Base-by-base conservation (phyloP, 2,888 invertebrate genomes). In the Hyposoter didymator region DNA sequence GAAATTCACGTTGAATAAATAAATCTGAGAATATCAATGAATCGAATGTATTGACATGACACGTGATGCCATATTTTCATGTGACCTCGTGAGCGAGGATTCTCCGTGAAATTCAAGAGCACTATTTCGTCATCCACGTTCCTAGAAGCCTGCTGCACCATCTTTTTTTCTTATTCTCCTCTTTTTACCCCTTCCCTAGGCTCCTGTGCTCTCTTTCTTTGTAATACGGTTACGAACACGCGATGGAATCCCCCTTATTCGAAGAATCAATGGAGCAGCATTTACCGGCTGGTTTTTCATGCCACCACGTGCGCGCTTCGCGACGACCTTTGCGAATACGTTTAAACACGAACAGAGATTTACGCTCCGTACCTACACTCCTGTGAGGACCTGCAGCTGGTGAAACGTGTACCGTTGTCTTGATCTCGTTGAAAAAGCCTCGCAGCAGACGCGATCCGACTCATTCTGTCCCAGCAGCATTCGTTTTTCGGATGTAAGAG, bases 51-150 rank as follows among this genome's bases (percentile, higher is more conserved):
- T 78, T 47, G 75, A 79, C 82, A 82, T 79, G 85, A 85, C 85
- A 82, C 80, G 73, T 72, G 49, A 43, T 67, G 66, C 17, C 55
- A 32, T 59, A 45, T 55, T 43, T n/a, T 1, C 2, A 59, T 78
- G 75, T 72, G 70, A 72, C 39, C 39, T 8, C 47, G 66, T 66
- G 19, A 52, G 43, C 55, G 75, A 82, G 82, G 85, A 82, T 85
- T 85, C 85, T 82, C 75, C 79, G 79, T 85, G 85, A 85, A 85
- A 85, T 82, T 82, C 79, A 82, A 67, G 70, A 79, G 52, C 55
- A 66, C 43, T 59, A 39, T 85, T 85, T 85, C 85, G 79, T 85
- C 85, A 85, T 85, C 85, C 82, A 59, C 78, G 39, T 79, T 75
- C 55, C 64, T 28, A 52, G 12, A 62, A 67, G 39, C 55, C 70